A percentile compares a stretch with the other conserved stretches of the same genome.
Evolutionary conservation across 2,797 vertebrate species (phyloP).

Genomic region (Knipowitschia caucasica): DNA sequence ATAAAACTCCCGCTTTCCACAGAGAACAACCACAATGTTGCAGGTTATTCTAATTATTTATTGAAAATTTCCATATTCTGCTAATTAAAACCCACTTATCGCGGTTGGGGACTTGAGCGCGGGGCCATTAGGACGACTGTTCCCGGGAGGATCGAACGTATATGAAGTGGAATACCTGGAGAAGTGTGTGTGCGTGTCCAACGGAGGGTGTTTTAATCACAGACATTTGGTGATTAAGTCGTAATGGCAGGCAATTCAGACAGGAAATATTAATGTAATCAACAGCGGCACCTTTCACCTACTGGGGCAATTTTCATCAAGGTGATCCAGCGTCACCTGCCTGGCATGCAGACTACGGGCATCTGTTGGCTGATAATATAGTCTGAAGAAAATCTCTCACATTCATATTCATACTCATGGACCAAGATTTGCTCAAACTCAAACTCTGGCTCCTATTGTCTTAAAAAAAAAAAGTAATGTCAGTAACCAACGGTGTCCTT

Average conservation of each 20-base stretch:
- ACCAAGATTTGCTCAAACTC: too few relatives aligned
- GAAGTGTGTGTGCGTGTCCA: not conserved
- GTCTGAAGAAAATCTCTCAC: too few relatives aligned
- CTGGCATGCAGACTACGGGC: not conserved
- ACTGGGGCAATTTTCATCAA: not conserved
- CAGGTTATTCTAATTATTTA: conserved; percentile 67
- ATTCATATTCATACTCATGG: too few relatives aligned
- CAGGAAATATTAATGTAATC: conserved; percentile 2
- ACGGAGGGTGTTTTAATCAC: conserved; percentile 19
- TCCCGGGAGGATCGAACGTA: conserved; percentile 34
- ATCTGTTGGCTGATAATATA: too few relatives aligned
- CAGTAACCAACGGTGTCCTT: too few relatives aligned
- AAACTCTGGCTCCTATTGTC: too few relatives aligned
- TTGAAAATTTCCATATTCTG: conserved; percentile 66
- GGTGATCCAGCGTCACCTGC: not conserved
- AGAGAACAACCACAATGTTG: conserved; percentile 40
- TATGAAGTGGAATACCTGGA: conserved; percentile 19
- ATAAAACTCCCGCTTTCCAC: conserved; percentile 5
- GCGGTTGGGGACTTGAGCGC: conserved; percentile 50
- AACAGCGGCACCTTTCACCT: not conserved
- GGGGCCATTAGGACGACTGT: conserved; percentile 50
- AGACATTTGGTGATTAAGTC: conserved; percentile 26
- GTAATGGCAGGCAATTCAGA: conserved; percentile 12
- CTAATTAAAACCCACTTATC: conserved; percentile 75
- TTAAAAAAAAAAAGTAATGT: too few relatives aligned